Conservation (phyloP, 2,113 vertebrate genomes). For the Zosterops pallidus region DNA sequence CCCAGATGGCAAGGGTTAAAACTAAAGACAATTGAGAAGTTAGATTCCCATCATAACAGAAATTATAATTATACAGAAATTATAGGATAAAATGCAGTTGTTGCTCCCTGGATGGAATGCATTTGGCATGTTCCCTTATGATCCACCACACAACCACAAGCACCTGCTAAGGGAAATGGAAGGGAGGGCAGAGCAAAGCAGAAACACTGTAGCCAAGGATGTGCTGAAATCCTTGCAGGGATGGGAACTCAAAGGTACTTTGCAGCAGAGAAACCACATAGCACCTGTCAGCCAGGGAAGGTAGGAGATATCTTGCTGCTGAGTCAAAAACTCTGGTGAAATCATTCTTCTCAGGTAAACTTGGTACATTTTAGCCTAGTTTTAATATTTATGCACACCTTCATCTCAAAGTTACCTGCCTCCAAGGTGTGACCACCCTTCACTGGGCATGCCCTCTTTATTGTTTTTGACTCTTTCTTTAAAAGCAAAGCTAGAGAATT, state of each 20-base stretch:
- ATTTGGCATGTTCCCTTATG: background rate
- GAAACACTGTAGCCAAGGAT: background rate
- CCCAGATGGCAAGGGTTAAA: background rate
- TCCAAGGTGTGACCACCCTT: background rate
- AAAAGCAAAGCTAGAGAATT: background rate
- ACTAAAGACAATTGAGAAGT: background rate
- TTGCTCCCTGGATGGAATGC: background rate
- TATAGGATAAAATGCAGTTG: background rate
- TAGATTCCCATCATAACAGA: background rate
- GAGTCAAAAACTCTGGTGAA: background rate
- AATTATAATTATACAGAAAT: background rate
- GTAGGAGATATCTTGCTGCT: background rate
- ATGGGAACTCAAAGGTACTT: background rate
- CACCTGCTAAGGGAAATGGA: background rate
- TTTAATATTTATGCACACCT: background rate
- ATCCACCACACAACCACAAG: background rate
- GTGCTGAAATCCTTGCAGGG: too few relatives aligned
- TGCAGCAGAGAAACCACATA: background rate
- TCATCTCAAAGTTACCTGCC: background rate
- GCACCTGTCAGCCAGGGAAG: background rate
- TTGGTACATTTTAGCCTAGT: background rate
- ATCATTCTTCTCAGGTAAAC: background rate
- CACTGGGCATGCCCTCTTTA: background rate
- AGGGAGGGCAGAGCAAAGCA: background rate
- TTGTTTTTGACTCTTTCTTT: background rate